Evolutionary conservation across 1,140 invertebrate species (phyloP).

Genomic region (Schmidtea mediterranea): DNA sequence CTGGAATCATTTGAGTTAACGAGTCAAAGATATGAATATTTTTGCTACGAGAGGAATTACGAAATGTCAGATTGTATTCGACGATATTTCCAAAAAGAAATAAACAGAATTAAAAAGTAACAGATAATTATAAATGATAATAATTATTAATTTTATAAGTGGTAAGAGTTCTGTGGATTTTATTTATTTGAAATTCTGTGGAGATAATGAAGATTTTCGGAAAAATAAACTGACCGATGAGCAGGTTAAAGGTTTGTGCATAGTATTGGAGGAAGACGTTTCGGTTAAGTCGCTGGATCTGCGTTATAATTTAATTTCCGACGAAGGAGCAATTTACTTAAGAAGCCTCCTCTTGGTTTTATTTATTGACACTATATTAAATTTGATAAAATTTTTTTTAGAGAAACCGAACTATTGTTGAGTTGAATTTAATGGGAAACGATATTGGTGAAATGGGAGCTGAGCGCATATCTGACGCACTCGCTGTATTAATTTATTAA

Average conservation of each 20-base stretch:
- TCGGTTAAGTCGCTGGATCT: constrained; percentile 20
- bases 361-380: too few relatives aligned
- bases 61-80: too few relatives aligned
- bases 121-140: too few relatives aligned
- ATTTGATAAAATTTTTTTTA: not conserved
- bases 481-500: constrained; percentile 13
- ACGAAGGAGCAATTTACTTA: constrained; percentile 15
- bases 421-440: constrained; percentile 24
- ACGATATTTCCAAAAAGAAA: too few relatives aligned
- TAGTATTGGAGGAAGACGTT: constrained; percentile 15
- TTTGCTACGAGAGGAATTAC: too few relatives aligned
- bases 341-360: constrained; percentile 18
- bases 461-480: constrained; percentile 14
- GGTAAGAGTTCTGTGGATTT: too few relatives aligned
- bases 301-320: constrained; percentile 22
- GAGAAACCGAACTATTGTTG: constrained; percentile 3
- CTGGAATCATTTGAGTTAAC: too few relatives aligned
- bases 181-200: constrained; percentile 22
- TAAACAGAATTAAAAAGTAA: too few relatives aligned
- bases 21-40: too few relatives aligned
- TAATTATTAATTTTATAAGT: too few relatives aligned
- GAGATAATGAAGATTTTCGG: constrained; percentile 19
- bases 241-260: constrained; percentile 16
- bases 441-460: constrained; percentile 20
- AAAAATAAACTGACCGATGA: constrained; percentile 14